Conservation (phyloP, 2,888 invertebrate genomes). For the Sarcophaga subvicina region DNA sequence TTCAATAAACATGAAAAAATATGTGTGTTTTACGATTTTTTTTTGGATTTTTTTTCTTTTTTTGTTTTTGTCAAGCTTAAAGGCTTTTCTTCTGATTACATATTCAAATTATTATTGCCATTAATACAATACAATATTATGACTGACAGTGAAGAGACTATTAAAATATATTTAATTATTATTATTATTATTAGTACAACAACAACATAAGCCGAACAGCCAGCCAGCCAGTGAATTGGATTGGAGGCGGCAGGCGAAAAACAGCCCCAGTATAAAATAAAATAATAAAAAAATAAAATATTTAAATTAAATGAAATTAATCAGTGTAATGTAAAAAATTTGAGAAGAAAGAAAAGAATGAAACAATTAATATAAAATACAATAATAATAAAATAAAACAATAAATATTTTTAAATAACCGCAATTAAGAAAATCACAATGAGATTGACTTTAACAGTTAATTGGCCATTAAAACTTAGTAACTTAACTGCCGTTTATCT, state of each 20-base stretch:
- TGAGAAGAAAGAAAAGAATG: neutral
- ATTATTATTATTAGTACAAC: constrained; percentile 40
- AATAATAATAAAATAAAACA: neutral
- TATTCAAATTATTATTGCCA: constrained; percentile 30
- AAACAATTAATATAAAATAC: neutral
- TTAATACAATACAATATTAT: constrained; percentile 37
- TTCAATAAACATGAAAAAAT: constrained; percentile 47
- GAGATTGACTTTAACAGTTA: no score
- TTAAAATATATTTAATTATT: constrained; percentile 19
- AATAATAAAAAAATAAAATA: neutral
- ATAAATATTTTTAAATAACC: neutral
- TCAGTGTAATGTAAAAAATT: neutral
- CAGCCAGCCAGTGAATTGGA: constrained; percentile 16
- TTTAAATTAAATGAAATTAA: constrained; percentile 16
- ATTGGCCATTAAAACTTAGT: no score
- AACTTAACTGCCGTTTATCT: no score
- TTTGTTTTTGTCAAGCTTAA: constrained; percentile 44
- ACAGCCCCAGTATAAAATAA: neutral
- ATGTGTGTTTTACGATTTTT: constrained; percentile 31
- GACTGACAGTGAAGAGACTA: neutral
- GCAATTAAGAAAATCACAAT: neutral
- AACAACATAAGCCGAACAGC: constrained; percentile 41
- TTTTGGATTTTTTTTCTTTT: constrained; percentile 1
- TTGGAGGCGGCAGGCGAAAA: neutral
- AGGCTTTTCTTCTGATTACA: constrained; percentile 41